Base-by-base conservation (phyloP, 2,797 vertebrate species). In the Epinephelus awoara region DNA sequence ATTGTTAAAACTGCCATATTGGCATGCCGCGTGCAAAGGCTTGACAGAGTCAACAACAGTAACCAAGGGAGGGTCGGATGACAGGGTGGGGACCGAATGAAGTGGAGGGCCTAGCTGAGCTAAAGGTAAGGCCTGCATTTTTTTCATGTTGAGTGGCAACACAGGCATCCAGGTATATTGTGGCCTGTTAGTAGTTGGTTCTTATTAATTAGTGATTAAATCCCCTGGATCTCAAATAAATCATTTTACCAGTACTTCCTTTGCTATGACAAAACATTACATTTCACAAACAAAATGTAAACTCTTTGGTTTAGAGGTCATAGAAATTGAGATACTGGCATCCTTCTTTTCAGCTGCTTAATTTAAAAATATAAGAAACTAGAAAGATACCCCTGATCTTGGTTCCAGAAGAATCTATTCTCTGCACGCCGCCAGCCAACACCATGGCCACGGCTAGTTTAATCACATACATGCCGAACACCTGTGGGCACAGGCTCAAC, bases 391-490 rank as follows among this genome's bases (percentile, higher is more conserved):
- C 98, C 94, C 98, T 96, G 82, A 97, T 93, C 81, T 96, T 97
- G 66, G 96, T 98, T 86, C 98, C 98, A 63, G 96, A 94, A 25
- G 95, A 89, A 88, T 99, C 98, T 18, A 92, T 96, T 90, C 97
- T 97, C 91, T 97, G 97, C 25, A 99, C 97, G 2, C 98, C 98
- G n/a, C 98, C 98, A 63, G 98, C 97, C 82, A 99, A 91, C 67
- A 99, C 97, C 97, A 99, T 95, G 50, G 97, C 97, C 75, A 99
- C 97, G 1, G 98, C 96, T 85, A 99, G 78, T 92, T 99, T 99
- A 67, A 99, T 95, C 54, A 98, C 92, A 84, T 98, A 99, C 95
- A 99, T 95, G 40, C 98, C 98, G 90, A 98, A 99, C 4, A 99
- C 96, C 91, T 99, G 98, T 25, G 98, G 98, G 76, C 98, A 99